Evolutionary conservation across 2,888 invertebrate species (phyloP).

Genomic region (Sinelater perroti): DNA sequence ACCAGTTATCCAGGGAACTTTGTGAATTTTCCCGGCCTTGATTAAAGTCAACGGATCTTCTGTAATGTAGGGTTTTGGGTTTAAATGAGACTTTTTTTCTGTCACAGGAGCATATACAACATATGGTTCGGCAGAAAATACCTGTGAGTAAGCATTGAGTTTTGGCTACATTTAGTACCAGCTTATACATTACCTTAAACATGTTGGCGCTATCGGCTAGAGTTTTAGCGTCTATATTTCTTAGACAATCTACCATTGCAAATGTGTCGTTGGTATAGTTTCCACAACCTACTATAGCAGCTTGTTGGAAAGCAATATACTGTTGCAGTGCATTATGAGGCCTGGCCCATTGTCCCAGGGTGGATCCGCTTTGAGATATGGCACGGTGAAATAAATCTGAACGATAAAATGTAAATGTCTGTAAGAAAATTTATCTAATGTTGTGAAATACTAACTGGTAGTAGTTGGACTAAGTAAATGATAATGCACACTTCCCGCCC

Average conservation of each 20-base stretch:
- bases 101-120: slow-evolving; percentile 61
- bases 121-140: slow-evolving; percentile 64
- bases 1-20: slow-evolving; percentile 64
- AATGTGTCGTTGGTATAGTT: slow-evolving; percentile 49
- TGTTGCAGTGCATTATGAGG: slow-evolving; percentile 49
- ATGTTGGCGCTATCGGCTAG: slow-evolving; percentile 59
- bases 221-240: slow-evolving; percentile 55
- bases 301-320: slow-evolving; percentile 56
- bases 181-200: slow-evolving; percentile 63
- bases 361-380: slow-evolving; percentile 63
- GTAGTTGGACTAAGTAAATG: slow-evolving; percentile 61
- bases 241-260: slow-evolving; percentile 59
- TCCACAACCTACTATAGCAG: slow-evolving; percentile 57
- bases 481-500: slow-evolving; percentile 61
- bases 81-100: slow-evolving; percentile 54
- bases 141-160: slow-evolving; percentile 46
- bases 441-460: slow-evolving; percentile 45
- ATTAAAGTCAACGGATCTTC: slow-evolving; percentile 59
- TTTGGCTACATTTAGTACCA: no score
- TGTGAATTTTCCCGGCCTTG: slow-evolving; percentile 55
- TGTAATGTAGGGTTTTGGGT: slow-evolving; percentile 60
- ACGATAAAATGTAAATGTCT: slow-evolving; percentile 13
- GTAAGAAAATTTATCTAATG: not conserved
- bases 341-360: slow-evolving; percentile 56
- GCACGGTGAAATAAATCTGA: slow-evolving; percentile 60